Evolutionary conservation across 2,797 vertebrate species (phyloP).

Genomic region (Enteromius argenteus): DNA sequence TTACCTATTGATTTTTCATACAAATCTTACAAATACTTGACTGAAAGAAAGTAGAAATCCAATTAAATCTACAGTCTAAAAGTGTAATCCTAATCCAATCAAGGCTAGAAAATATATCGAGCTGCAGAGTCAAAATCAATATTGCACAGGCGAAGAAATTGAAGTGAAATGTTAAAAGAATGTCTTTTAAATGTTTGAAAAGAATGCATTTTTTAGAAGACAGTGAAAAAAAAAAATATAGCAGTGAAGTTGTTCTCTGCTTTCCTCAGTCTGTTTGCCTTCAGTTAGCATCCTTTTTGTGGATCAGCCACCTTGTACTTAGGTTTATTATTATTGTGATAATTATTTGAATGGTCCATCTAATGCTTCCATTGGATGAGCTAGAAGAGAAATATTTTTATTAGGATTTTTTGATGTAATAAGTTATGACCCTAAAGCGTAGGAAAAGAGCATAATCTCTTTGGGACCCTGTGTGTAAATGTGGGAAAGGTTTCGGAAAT

Average conservation of each 20-base stretch:
- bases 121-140: conserved; percentile 76
- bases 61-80: conserved; percentile 77
- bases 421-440: conserved; percentile 14
- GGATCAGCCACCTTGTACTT: not conserved
- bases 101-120: conserved; percentile 76
- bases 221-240: not conserved
- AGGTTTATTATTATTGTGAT: not conserved
- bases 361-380: not conserved
- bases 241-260: not conserved
- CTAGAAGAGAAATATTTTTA: not conserved
- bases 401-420: not conserved
- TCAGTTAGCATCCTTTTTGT: not conserved
- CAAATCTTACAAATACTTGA: conserved; percentile 65
- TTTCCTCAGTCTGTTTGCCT: not conserved
- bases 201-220: not conserved
- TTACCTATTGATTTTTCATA: conserved; percentile 79
- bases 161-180: conserved; percentile 11
- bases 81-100: conserved; percentile 78
- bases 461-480: conserved; percentile 46
- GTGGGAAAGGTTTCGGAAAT: conserved; percentile 53
- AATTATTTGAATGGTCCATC: not conserved
- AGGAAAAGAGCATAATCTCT: conserved; percentile 23
- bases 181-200: not conserved
- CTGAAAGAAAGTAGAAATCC: conserved; percentile 77
- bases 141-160: conserved; percentile 45